These are phyloP conservation scores for Masticophis lateralis DNA, from an alignment of 2,797 vertebrate species.

Conservation along the genomic window DNA sequence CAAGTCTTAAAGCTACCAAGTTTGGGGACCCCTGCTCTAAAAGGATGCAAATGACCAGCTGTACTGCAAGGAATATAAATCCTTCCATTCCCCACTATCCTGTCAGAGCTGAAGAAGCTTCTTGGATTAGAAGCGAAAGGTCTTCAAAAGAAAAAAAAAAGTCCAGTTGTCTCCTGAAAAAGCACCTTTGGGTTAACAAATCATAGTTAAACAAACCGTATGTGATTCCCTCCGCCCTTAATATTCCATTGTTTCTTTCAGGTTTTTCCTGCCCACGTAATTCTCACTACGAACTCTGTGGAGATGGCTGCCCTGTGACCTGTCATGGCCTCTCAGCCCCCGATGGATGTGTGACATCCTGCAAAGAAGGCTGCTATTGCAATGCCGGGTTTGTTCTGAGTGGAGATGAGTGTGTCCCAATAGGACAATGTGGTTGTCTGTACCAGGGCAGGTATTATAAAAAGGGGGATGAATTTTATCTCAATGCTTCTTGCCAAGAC, in stretches of 20 bases:
- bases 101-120: too few species aligned
- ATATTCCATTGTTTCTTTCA: slow-evolving; percentile 39
- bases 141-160: too few species aligned
- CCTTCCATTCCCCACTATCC: too few species aligned
- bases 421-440: slow-evolving; percentile 73
- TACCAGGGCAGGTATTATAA: slow-evolving; percentile 74
- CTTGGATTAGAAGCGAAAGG: too few species aligned
- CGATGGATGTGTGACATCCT: slow-evolving; percentile 51
- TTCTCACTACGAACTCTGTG: slow-evolving; percentile 80
- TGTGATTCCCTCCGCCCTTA: background rate
- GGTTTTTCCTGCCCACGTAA: slow-evolving; percentile 74
- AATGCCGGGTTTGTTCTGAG: slow-evolving; percentile 74
- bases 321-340: slow-evolving; percentile 57
- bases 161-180: too few species aligned
- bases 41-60: too few species aligned
- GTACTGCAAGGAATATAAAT: too few species aligned
- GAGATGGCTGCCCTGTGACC: slow-evolving; percentile 71
- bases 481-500: slow-evolving; percentile 65
- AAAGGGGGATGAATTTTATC: slow-evolving; percentile 70
- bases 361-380: slow-evolving; percentile 78
- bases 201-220: background rate
- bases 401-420: slow-evolving; percentile 68
- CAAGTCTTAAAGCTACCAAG: too few species aligned
- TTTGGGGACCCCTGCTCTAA: too few species aligned
- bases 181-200: background rate